phyloP scores from a whole-genome alignment of 2,797 vertebrate species.

The Podarcis siculus region DNA sequence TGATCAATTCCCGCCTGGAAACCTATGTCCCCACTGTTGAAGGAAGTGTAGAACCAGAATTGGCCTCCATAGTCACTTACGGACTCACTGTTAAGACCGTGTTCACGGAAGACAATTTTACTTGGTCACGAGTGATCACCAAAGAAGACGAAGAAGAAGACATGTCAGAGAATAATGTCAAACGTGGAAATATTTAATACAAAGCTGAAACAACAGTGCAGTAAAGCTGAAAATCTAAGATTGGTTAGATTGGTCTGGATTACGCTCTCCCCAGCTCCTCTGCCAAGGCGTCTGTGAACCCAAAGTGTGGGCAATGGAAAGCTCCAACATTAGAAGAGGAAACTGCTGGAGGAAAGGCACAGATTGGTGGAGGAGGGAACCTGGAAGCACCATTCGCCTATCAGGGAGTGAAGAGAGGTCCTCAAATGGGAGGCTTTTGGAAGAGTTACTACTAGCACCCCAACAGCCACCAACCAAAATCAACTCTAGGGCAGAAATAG shows the following conservation, averaged over 20 bases:
- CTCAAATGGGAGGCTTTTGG: not conserved
- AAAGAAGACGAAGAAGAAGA: not conserved
- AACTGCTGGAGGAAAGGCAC: not conserved
- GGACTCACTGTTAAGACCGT: too few species aligned
- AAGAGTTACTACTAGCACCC: not conserved
- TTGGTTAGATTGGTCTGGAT: not conserved
- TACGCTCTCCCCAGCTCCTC: not conserved
- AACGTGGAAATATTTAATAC: constrained; percentile 24
- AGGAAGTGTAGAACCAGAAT: too few species aligned
- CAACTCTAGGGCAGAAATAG: not conserved
- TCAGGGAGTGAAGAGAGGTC: not conserved
- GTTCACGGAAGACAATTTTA: too few species aligned
- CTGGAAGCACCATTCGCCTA: not conserved
- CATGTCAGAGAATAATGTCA: not conserved
- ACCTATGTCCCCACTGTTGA: too few species aligned
- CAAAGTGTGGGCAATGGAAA: not conserved
- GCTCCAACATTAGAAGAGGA: not conserved
- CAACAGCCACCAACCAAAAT: not conserved
- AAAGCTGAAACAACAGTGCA: not conserved
- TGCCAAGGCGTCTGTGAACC: not conserved
- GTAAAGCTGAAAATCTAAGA: not conserved
- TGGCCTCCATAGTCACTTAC: too few species aligned
- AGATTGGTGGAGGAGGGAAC: not conserved
- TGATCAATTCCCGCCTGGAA: too few species aligned
- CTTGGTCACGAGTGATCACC: too few species aligned